Evolutionary conservation across 2,113 vertebrate genomes (phyloP), one percentile per base, ranked within the genome.

Genomic region (Anolis carolinensis): DNA sequence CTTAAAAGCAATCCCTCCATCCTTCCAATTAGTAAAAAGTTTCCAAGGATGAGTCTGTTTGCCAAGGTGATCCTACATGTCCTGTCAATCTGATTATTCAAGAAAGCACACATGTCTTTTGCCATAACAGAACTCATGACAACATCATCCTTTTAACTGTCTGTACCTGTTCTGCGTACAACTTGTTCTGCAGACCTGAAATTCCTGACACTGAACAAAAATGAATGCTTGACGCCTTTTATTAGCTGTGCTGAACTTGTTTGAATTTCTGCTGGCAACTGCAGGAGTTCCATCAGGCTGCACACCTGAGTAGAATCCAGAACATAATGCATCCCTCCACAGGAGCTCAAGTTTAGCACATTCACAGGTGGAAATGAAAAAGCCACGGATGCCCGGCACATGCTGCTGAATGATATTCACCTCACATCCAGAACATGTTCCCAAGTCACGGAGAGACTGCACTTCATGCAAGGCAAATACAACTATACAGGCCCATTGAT

Each of bases 251-350:
- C 86, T 92, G 94, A 94, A 93, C 94, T 92, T 93, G 90, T 94
- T 95, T 95, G 92, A 93, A 95, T 96, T 96, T 95, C 93, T 76
- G 83, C 90, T 94, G 94, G 95, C 94, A 92, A 92, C 68, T 77
- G 92, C 67, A 1, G 76, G 34, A 89, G 84, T 92, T 93, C 85
- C 89, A 81, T 89, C 86, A 94, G 93, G 87, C 80, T 90, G 84
- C 82, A 50, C 79, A 92, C 90, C 90, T 94, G 91, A 94, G 91
- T 86, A 62, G 92, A 94, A 95, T 95, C 90, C 88, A 89, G 90
- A 92, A 83, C n/a, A 79, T 73, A 72, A 88, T 74, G 8, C 81
- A 81, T 79, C 71, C 21, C 81, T 84, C 67, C 23, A 74, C 92
- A 92, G 74, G 84, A 68, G 65, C 65, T 68, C 23, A 87, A 88